A percentile compares a stretch with the other conserved stretches of the same genome.
Conservation (phyloP, 2,797 vertebrate species). For the Harpagifer antarcticus region DNA sequence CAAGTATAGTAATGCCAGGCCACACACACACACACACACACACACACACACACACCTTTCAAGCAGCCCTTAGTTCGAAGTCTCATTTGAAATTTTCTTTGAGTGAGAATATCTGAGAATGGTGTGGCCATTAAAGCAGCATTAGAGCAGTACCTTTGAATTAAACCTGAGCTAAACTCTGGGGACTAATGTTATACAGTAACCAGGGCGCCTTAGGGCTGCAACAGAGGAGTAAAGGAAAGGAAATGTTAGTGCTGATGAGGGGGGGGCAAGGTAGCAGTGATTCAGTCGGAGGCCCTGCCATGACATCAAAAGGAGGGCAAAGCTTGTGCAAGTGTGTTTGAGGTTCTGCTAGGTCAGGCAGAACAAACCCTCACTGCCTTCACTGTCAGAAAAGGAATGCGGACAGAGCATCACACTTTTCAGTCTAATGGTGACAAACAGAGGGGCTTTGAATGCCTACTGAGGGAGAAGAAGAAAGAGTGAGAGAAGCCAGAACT, state of each 20-base stretch:
- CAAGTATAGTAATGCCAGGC: no score
- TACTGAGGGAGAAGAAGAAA: constrained; percentile 74
- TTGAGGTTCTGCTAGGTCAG: constrained; percentile 75
- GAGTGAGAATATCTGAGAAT: constrained; percentile 91
- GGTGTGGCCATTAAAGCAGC: constrained; percentile 89
- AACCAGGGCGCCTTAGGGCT: constrained; percentile 72
- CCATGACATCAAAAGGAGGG: constrained; percentile 81
- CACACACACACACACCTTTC: constrained; percentile 69
- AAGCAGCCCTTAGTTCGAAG: constrained; percentile 74
- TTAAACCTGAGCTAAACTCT: constrained; percentile 91
- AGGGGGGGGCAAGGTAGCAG: constrained; percentile 44
- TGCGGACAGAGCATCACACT: constrained; percentile 72
- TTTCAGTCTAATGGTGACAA: constrained; percentile 83
- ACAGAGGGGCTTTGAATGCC: constrained; percentile 77
- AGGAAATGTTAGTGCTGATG: constrained; percentile 68
- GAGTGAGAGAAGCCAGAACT: constrained; percentile 66
- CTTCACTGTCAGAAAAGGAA: constrained; percentile 82
- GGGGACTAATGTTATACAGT: constrained; percentile 85
- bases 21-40: constrained; percentile 11
- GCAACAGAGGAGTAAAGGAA: constrained; percentile 51
- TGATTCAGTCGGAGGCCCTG: constrained; percentile 76
- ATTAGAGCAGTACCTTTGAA: constrained; percentile 89
- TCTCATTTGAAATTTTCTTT: constrained; percentile 89
- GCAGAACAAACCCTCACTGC: constrained; percentile 66
- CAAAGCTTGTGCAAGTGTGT: constrained; percentile 66